Evolutionary conservation across 2,888 invertebrate species (phyloP), one percentile per base, ranked within the genome.

Genomic region (Drosophila atripex): DNA sequence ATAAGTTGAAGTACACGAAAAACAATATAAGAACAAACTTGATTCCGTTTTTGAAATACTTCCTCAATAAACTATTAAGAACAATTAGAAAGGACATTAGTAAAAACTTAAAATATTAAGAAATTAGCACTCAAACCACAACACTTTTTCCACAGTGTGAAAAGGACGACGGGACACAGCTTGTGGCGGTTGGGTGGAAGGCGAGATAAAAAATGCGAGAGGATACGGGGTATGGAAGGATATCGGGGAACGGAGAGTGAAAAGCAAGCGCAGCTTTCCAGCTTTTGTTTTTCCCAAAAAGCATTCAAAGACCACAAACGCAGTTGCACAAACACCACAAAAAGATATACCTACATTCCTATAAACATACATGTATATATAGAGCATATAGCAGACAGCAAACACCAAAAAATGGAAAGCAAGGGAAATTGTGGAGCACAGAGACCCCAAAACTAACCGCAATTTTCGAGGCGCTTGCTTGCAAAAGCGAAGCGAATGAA

Each of bases 391-490:
- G 51, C 73, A 74, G 23, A 66, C n/a, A 52, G 41, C 72, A 77
- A 72, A 80, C 73, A 73, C 72, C 59, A 68, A 74, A 63, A 59
- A 3, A 71, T 30, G 30, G 45, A 47, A 61, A 49, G 14, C 23
- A 39, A 38, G 21, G 35, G 4, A 16, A 39, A 28, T 28, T 25
- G 32, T 5, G 38, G 46, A 71, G 66, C 58, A 2, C 11, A 25
- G 43, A 47, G 41, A 64, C 59, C 63, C 70, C 63, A 71, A 85
- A 82, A 73, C 80, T 86, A 87, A 86, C 86, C 86, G 78, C 86
- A 88, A 88, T 86, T 88, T 84, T 86, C 84, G 88, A 83, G 88
- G 88, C 80, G 88, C 83, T 87, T 76, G 76, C 88, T 75, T 73
- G 87, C 71, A 54, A 85, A 74, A 76, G 68, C 78, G 72, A 50